Evolutionary conservation across 2,888 invertebrate genomes (phyloP).

Genomic region (Reticulitermes lucifugus): DNA sequence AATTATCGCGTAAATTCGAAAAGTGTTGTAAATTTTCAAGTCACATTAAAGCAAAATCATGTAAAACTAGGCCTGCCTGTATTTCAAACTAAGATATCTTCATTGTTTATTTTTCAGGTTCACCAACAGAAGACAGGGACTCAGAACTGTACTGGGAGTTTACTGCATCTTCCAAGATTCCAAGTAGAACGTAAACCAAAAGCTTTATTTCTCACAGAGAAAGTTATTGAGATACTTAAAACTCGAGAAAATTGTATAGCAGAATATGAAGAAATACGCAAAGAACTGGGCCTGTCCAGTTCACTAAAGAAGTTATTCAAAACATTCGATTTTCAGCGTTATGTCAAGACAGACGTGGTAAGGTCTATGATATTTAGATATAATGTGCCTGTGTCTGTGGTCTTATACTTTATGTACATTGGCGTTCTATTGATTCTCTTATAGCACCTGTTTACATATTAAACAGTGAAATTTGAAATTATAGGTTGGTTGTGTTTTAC

Average conservation of each 20-base stretch:
- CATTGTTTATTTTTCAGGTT: conserved; percentile 58
- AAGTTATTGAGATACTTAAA: conserved; percentile 68
- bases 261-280: conserved; percentile 66
- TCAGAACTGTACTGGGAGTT: conserved; percentile 64
- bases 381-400: too few relatives aligned
- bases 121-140: conserved; percentile 64
- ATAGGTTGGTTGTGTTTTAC: too few relatives aligned
- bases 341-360: conserved; percentile 67
- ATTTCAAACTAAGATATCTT: too few relatives aligned
- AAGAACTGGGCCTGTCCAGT: conserved; percentile 63
- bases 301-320: conserved; percentile 68
- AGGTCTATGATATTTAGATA: conserved; percentile 53
- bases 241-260: conserved; percentile 67
- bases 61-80: too few relatives aligned
- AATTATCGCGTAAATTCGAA: too few relatives aligned
- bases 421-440: too few relatives aligned
- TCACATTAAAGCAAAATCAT: too few relatives aligned
- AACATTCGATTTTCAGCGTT: conserved; percentile 65
- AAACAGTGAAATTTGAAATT: too few relatives aligned
- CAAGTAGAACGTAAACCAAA: conserved; percentile 69
- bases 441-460: too few relatives aligned
- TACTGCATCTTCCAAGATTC: conserved; percentile 75
- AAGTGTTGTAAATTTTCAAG: too few relatives aligned
- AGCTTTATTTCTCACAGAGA: conserved; percentile 66
- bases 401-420: too few relatives aligned